Evolutionary conservation across 2,113 vertebrate species (phyloP), one percentile per base, ranked within the genome.

Genomic region (Calyptommatus sinebrachiatus): DNA sequence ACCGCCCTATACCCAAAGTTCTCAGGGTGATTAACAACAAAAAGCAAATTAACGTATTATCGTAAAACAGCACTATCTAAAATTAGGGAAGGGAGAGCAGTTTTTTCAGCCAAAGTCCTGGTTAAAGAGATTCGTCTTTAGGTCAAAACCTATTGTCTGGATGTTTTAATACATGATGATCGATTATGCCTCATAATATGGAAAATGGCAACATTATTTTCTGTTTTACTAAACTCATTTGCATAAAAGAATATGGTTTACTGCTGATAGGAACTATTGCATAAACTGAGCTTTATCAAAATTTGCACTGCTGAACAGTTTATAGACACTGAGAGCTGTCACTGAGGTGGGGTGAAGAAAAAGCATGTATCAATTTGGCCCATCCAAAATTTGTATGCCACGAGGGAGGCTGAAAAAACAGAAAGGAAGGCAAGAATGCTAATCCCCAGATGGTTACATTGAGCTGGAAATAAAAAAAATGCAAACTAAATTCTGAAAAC

Each of bases 401-500:
- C 45, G 28, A 20, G 50, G 16, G 22, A 69, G 50, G 14, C 2
- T 67, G n/a, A 77, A 66, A 2, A 8, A 67, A 8, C 48, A 29
- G 28, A 8, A 20, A 50, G 11, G 22, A 11, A 18, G 60, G 24
- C 14, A 5, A 57, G 53, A 57, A 57, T 57, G 53, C 53, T 18
- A 50, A 50, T 14, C 2, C 8, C 50, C 50, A 41, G 53, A 61
- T 16, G 22, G 18, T 46, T 69, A 31, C 53, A 57, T 57, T 16
- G 14, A 57, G 53, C 14, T 22, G 41, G 20, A 63, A 63, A 46
- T 7, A 20, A 53, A 48, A 14, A 66, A 14, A 66, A 28, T 20
- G 14, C 70, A 69, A 71, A 73, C 77, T 85, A 45, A 60, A 73
- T 84, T 80, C 73, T 21, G 48, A 82, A 89, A 84, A 73, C 7